phyloP scores from a whole-genome alignment of 2,888 invertebrate genomes.

The Eristalinus aeneus region DNA sequence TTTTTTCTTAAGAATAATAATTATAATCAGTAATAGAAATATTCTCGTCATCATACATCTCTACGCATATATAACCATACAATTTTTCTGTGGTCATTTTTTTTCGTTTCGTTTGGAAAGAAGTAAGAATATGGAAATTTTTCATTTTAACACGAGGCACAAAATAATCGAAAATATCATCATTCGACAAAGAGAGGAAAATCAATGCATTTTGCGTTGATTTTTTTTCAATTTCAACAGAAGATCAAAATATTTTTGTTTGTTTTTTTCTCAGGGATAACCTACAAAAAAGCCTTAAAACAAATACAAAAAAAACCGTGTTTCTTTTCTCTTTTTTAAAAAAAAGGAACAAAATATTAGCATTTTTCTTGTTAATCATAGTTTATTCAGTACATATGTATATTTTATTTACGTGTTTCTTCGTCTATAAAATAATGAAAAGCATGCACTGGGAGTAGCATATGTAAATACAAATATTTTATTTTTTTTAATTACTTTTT shows the following conservation, averaged over 20 bases:
- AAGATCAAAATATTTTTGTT: background rate
- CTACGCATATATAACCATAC: background rate
- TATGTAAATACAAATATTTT: slow-evolving; percentile 65
- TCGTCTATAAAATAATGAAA: slow-evolving; percentile 46
- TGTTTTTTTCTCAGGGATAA: background rate
- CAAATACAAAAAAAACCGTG: slow-evolving; percentile 20
- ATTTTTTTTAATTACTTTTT: slow-evolving; percentile 26
- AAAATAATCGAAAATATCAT: slow-evolving; percentile 36
- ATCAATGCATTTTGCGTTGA: slow-evolving; percentile 26
- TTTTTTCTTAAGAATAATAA: slow-evolving; percentile 53
- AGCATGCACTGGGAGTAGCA: slow-evolving; percentile 65
- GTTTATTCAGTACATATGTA: slow-evolving; percentile 25
- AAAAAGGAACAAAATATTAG: slow-evolving; percentile 68
- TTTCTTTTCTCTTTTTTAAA: slow-evolving; percentile 22
- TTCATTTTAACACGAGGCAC: slow-evolving; percentile 56
- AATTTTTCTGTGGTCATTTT: slow-evolving; percentile 7
- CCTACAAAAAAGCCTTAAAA: slow-evolving; percentile 21
- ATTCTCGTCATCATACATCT: background rate
- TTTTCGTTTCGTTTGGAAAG: slow-evolving; percentile 15
- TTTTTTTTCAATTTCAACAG: slow-evolving; percentile 8
- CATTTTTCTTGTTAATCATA: slow-evolving; percentile 34
- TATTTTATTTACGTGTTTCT: slow-evolving; percentile 12
- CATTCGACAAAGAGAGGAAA: slow-evolving; percentile 28
- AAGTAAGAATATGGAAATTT: slow-evolving; percentile 55
- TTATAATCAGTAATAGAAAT: slow-evolving; percentile 36